These are phyloP conservation scores for Numenius arquata DNA, from an alignment of 2,113 vertebrate genomes.

Conservation along the genomic window DNA sequence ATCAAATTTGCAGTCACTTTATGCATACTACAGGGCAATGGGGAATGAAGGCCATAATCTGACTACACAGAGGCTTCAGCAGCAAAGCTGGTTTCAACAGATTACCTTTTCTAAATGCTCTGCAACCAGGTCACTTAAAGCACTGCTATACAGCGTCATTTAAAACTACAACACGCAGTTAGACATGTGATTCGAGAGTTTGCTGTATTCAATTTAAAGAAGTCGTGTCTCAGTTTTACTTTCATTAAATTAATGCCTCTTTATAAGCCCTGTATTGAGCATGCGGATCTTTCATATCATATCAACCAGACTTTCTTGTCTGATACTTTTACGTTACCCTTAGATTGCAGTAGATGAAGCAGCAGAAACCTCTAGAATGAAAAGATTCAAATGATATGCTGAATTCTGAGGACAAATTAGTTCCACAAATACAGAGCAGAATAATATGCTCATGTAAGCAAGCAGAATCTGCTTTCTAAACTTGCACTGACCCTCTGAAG, in stretches of 20 bases:
- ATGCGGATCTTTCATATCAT: not conserved
- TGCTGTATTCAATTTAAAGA: not conserved
- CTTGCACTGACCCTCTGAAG: not conserved
- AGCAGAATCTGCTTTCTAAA: not conserved
- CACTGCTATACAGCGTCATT: not conserved
- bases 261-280: not conserved
- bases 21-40: not conserved
- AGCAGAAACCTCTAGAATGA: not conserved
- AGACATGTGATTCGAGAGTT: not conserved
- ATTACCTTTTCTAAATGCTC: constrained; percentile 29
- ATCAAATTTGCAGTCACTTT: constrained; percentile 13
- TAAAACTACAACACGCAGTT: not conserved
- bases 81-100: constrained; percentile 42
- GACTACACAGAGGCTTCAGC: not conserved
- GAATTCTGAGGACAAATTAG: not conserved
- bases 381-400: not conserved
- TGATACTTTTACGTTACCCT: not conserved
- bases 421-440: not conserved
- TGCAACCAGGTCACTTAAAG: constrained; percentile 24
- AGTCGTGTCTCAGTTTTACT: not conserved
- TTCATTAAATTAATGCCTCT: not conserved
- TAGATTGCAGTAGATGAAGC: not conserved
- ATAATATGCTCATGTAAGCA: not conserved
- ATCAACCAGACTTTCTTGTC: not conserved
- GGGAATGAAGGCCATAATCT: constrained; percentile 8